Base-by-base conservation (phyloP, 2,888 invertebrate species). In the Oligia strigilis region DNA sequence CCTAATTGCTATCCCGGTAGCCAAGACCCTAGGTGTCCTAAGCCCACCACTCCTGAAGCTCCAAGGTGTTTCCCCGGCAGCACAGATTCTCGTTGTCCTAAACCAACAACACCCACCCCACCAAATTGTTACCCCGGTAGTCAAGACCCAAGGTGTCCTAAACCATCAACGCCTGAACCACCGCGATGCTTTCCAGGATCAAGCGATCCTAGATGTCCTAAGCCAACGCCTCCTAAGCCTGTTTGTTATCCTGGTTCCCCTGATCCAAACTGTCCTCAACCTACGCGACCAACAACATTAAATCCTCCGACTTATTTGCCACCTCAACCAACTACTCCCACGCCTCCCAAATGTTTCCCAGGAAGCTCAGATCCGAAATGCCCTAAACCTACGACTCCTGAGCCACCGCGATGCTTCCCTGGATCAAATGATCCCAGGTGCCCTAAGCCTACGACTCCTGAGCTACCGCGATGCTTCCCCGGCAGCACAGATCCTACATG, bases 141-240 rank as follows among this genome's bases (percentile, higher is more conserved):
- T 19, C 2, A 1, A 29, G 94, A 94, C 74, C 89, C 91, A 0
- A 83, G 93, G 8, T 94, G 94, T 72, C 93, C 93, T 1, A 87
- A 84, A 72, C 88, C 91, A 0, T 86, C 89, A 0, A 86, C 91
- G 8, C 90, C 93, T 0, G 88, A 78, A 2, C 91, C 93, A 40
- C 91, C 92, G 6, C 80, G 69, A 4, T 91, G 90, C 49, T 92
- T 73, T 77, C 92, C 94, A 1, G 95, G 94, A 92, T 92, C 3
- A 87, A 89, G 3, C 52, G 92, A 96, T 87, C 92, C 94, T 0
- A 82, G 91, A 17, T 95, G 95, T 69, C 91, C 92, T 0, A 80
- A 77, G 13, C 87, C 88, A 1, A 89, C 89, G 0, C 80, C 90
- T 4, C 84, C 86, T 2, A 85, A 52, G 1, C 87, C 82, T 8